Conservation (phyloP, 2,888 invertebrate genomes). For the Agelastica alni region DNA sequence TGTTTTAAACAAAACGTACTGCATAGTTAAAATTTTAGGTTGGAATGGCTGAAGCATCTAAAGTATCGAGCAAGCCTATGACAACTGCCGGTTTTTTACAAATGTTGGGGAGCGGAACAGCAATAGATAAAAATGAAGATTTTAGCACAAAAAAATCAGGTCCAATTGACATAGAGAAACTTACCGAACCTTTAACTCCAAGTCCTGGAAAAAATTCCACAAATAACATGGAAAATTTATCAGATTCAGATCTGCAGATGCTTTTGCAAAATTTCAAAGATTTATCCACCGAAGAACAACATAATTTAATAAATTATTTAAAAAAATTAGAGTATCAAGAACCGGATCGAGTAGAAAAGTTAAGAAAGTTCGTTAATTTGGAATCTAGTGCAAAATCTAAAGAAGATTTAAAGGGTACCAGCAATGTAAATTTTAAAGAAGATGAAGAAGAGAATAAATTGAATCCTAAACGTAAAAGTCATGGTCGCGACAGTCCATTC, state of each 20-base stretch:
- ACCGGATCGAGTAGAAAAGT: slow-evolving; percentile 75
- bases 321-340: slow-evolving; percentile 80
- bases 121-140: slow-evolving; percentile 8
- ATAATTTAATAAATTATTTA: slow-evolving; percentile 78
- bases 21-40: no score
- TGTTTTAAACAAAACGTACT: no score
- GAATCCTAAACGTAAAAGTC: slow-evolving; percentile 17
- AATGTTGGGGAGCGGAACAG: slow-evolving; percentile 37
- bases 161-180: slow-evolving; percentile 30
- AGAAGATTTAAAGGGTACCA: slow-evolving; percentile 48
- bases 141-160: slow-evolving; percentile 24
- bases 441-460: slow-evolving; percentile 39
- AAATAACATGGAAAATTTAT: slow-evolving; percentile 69
- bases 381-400: slow-evolving; percentile 43
- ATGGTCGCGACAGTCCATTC: slow-evolving; percentile 54
- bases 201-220: slow-evolving; percentile 35
- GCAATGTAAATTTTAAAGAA: slow-evolving; percentile 41
- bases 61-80: slow-evolving; percentile 58
- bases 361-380: slow-evolving; percentile 76
- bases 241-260: slow-evolving; percentile 79
- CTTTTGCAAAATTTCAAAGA: slow-evolving; percentile 81
- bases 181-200: slow-evolving; percentile 38
- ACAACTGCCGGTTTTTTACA: slow-evolving; percentile 60
- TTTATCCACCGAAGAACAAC: slow-evolving; percentile 79
- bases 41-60: slow-evolving; percentile 68